These are phyloP conservation scores for Bombus superbus DNA, from an alignment of 1,140 invertebrate species.

Conservation along the genomic window DNA sequence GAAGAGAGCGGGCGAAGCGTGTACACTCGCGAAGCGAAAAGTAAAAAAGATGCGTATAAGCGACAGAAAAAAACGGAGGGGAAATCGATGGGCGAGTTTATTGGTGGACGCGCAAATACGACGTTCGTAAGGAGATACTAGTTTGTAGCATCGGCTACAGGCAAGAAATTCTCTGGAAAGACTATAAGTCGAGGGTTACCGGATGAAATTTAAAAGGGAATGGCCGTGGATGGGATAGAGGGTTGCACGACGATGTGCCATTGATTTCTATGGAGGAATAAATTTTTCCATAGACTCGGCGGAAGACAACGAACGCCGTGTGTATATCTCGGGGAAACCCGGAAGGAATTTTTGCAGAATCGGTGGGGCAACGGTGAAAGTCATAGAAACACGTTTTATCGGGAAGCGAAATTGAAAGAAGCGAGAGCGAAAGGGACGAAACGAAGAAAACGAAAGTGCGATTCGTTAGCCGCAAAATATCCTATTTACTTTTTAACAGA, in stretches of 20 bases:
- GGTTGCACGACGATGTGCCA: too few species aligned
- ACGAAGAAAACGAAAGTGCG: neutral
- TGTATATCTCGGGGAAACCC: neutral
- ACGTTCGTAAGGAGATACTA: constrained; percentile 9
- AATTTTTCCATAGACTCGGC: neutral
- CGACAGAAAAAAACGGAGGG: constrained; percentile 40
- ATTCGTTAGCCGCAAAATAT: neutral
- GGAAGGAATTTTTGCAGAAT: neutral
- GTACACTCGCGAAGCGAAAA: neutral
- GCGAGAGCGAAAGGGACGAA: neutral
- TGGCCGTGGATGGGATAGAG: neutral
- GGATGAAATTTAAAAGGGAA: constrained; percentile 49
- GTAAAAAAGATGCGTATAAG: constrained; percentile 23
- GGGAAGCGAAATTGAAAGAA: too few species aligned
- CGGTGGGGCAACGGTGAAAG: neutral
- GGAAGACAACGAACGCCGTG: neutral
- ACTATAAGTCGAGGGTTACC: constrained; percentile 30
- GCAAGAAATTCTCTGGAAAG: constrained; percentile 44
- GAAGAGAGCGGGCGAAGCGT: neutral
- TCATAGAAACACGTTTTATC: neutral
- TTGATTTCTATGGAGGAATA: neutral
- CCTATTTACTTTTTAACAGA: neutral
- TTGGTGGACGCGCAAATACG: constrained; percentile 40
- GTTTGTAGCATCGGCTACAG: constrained; percentile 41
- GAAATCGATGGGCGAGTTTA: constrained; percentile 55